Evolutionary conservation across 1,140 invertebrate species (phyloP).

Genomic region (Drosophila yakuba): DNA sequence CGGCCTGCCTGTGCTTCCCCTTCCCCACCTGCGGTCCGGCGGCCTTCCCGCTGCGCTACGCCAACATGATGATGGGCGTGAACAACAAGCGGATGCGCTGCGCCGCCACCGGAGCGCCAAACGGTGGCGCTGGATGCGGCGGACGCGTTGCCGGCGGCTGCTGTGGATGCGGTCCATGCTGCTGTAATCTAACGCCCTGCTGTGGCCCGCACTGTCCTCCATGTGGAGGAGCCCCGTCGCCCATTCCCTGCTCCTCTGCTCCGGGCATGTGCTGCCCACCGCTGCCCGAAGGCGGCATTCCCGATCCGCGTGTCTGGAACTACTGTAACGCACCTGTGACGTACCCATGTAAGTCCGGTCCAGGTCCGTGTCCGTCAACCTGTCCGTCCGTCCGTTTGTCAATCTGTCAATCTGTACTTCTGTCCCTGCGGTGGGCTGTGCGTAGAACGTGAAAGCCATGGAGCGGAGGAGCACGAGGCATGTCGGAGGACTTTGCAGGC

Average conservation of each 20-base stretch:
- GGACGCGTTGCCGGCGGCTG: conserved; percentile 38
- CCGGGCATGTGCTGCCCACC: conserved; percentile 67
- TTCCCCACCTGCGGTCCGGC: conserved; percentile 87
- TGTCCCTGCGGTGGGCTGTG: not conserved
- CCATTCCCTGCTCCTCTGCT: conserved; percentile 69
- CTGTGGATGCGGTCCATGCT: conserved; percentile 21
- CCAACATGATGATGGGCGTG: conserved; percentile 82
- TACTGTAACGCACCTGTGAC: conserved; percentile 71
- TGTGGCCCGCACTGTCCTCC: conserved; percentile 62
- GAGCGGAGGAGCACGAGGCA: not conserved
- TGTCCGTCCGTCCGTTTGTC: not conserved
- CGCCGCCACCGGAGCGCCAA: conserved; percentile 55
- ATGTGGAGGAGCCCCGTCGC: conserved; percentile 70
- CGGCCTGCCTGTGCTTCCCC: conserved; percentile 88
- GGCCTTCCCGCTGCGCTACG: conserved; percentile 69
- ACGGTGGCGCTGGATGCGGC: conserved; percentile 46
- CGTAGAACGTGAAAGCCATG: not conserved
- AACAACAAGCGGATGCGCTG: conserved; percentile 77
- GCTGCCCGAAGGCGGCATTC: conserved; percentile 72
- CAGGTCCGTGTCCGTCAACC: conserved; percentile 1
- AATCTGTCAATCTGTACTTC: not conserved
- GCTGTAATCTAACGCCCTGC: not conserved
- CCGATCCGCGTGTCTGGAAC: conserved; percentile 80
- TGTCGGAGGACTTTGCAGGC: conserved; percentile 17
- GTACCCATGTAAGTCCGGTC: conserved; percentile 77